A percentile compares a stretch with the other conserved stretches of the same genome.
These are phyloP conservation scores for Drosophila fuyamai DNA, from an alignment of 1,140 invertebrate genomes.

Conservation along the genomic window DNA sequence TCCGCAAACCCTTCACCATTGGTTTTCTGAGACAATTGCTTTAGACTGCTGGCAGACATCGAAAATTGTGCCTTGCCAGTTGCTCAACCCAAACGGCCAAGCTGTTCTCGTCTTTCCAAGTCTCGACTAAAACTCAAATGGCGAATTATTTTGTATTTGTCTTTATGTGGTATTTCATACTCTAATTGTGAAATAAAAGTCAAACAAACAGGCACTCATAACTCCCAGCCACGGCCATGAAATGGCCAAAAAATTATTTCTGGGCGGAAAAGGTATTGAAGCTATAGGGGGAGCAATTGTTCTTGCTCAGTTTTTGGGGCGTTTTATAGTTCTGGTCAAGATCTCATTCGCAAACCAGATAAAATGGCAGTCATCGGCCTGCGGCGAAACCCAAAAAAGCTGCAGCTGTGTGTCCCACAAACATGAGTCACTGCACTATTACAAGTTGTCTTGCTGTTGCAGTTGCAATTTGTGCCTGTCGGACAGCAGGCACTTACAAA, in stretches of 20 bases:
- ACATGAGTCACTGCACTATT: constrained; percentile 30
- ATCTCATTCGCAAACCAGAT: constrained; percentile 24
- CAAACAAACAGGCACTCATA: constrained; percentile 37
- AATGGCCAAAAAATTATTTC: constrained; percentile 9
- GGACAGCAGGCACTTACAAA: constrained; percentile 44
- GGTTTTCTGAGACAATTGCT: constrained; percentile 7
- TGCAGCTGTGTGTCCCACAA: constrained; percentile 31
- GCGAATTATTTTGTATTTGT: constrained; percentile 13
- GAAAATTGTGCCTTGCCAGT: constrained; percentile 20
- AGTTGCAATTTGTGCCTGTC: constrained; percentile 25
- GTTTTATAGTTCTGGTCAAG: constrained; percentile 51
- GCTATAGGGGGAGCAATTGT: constrained; percentile 26
- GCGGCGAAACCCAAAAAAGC: constrained; percentile 10
- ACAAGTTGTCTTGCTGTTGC: constrained; percentile 13
- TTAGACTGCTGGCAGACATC: constrained; percentile 34
- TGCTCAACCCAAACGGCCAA: constrained; percentile 22
- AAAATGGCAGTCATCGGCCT: constrained; percentile 13
- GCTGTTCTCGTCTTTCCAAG: constrained; percentile 31
- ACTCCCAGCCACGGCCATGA: constrained; percentile 4
- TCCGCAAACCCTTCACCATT: constrained; percentile 7
- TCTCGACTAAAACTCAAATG: constrained; percentile 13
- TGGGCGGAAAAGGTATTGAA: constrained; percentile 15
- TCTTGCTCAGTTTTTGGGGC: constrained; percentile 16
- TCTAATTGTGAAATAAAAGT: constrained; percentile 68
- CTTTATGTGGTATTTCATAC: constrained; percentile 44